phyloP scores from a whole-genome alignment of 2,113 vertebrate genomes.

The Dendropsophus ebraccatus region DNA sequence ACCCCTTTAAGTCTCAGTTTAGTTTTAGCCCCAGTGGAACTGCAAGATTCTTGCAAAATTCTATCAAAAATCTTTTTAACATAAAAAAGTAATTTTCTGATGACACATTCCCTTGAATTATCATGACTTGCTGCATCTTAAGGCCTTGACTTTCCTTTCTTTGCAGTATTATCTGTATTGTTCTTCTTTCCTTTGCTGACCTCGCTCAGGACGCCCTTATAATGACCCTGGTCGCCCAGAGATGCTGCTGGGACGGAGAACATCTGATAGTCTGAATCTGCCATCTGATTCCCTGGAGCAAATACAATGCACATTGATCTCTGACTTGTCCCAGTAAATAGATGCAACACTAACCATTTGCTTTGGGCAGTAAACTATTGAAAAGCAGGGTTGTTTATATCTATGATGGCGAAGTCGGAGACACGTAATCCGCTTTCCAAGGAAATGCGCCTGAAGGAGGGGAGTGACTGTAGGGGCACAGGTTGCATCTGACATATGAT shows the following conservation, averaged over 20 bases:
- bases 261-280: constrained; percentile 33
- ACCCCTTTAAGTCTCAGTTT: too few species aligned
- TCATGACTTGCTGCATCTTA: neutral
- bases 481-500: neutral
- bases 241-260: constrained; percentile 6
- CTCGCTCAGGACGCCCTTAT: constrained; percentile 32
- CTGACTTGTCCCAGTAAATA: constrained; percentile 38
- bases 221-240: constrained; percentile 33
- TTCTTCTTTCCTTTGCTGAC: constrained; percentile 34
- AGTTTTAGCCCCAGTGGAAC: too few species aligned
- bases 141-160: constrained; percentile 20
- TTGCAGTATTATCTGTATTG: neutral
- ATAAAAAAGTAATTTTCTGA: too few species aligned
- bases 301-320: constrained; percentile 25
- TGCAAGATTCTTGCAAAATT: too few species aligned
- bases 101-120: too few species aligned
- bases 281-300: constrained; percentile 29
- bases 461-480: neutral
- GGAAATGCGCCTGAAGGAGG: neutral
- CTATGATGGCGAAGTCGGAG: neutral
- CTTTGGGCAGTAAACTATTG: constrained; percentile 24
- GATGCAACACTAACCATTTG: constrained; percentile 4
- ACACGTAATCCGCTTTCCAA: neutral
- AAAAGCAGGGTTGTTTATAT: neutral
- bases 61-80: too few species aligned